Conservation (phyloP, 2,797 vertebrate species). For the Malurus leucopterus region DNA sequence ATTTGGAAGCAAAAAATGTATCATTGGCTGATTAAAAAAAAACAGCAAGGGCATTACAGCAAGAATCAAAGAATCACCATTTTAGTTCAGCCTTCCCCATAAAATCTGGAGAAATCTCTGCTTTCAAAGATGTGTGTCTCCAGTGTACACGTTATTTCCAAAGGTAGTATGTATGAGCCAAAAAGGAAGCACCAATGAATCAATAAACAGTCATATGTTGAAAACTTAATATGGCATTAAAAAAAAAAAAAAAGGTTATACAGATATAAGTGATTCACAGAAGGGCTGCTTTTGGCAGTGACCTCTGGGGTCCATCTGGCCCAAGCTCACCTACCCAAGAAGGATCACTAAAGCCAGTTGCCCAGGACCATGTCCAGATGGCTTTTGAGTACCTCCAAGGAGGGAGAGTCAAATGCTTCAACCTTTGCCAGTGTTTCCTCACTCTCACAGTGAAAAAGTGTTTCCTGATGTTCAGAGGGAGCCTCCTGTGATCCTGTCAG, state of each 20-base stretch:
- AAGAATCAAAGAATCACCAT: background rate
- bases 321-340: background rate
- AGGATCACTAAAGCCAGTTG: background rate
- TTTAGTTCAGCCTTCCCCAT: background rate
- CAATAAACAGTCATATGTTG: background rate
- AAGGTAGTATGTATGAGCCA: background rate
- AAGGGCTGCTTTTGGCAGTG: background rate
- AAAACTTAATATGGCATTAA: background rate
- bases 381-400: background rate
- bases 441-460: background rate
- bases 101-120: background rate
- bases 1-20: background rate
- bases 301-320: background rate
- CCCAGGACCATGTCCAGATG: background rate
- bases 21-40: background rate
- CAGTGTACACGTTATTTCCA: background rate
- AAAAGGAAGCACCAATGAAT: background rate
- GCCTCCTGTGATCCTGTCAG: accelerated
- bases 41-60: background rate
- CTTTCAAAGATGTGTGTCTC: background rate
- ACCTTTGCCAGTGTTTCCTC: background rate
- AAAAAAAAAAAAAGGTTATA: background rate
- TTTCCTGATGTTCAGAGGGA: background rate
- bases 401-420: background rate
- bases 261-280: background rate